Conservation (phyloP, 1,140 invertebrate species). For the Bombus impatiens region DNA sequence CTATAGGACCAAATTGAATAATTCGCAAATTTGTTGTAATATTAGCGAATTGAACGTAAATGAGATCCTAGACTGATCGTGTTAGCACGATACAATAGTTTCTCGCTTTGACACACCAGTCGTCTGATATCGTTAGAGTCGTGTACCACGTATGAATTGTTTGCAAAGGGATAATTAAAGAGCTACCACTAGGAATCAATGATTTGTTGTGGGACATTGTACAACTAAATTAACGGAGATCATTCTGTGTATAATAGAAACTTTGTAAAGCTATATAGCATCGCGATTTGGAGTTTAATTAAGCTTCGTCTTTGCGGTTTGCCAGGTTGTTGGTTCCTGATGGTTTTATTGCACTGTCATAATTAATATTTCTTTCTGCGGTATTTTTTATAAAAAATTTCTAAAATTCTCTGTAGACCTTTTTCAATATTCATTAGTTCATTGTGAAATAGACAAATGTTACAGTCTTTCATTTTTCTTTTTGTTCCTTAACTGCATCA, state of each 20-base stretch:
- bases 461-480: too few relatives aligned
- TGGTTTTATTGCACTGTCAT: background rate
- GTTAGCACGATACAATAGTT: background rate
- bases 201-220: background rate
- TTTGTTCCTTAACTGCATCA: too few relatives aligned
- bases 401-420: too few relatives aligned
- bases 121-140: background rate
- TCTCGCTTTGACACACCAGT: background rate
- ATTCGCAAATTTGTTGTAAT: constrained; percentile 1
- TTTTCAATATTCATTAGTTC: too few relatives aligned
- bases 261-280: background rate
- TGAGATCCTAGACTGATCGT: background rate
- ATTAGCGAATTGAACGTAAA: background rate
- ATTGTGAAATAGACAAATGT: too few relatives aligned
- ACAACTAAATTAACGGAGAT: background rate
- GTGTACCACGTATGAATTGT: too few relatives aligned
- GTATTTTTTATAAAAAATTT: too few relatives aligned
- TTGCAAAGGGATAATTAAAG: background rate
- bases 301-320: background rate
- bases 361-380: background rate
- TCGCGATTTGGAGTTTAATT: background rate
- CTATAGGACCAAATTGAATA: background rate
- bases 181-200: background rate
- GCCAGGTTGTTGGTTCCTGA: background rate
- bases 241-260: background rate